A percentile compares a stretch with the other conserved stretches of the same genome.
phyloP scores from a whole-genome alignment of 2,113 vertebrate species.

The Chaetops frenatus region DNA sequence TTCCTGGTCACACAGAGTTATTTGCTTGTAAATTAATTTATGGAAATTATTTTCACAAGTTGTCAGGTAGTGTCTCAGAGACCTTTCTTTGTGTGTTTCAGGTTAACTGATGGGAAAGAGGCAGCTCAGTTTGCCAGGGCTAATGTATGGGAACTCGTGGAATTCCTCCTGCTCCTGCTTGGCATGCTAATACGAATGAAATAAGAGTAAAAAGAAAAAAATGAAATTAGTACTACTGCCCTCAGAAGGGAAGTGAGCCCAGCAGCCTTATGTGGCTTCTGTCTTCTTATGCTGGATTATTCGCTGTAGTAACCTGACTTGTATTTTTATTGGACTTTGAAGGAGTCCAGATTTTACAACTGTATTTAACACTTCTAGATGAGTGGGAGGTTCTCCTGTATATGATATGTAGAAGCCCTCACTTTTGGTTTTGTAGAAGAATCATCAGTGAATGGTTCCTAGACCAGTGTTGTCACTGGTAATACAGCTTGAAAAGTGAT shows the following conservation, averaged over 20 bases:
- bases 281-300: neutral
- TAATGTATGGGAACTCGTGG: neutral
- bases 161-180: neutral
- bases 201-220: neutral
- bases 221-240: neutral
- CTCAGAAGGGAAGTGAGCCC: neutral
- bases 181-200: neutral
- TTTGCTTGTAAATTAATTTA: neutral
- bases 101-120: neutral
- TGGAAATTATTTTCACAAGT: neutral
- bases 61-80: neutral
- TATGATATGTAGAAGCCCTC: neutral
- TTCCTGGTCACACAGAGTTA: neutral
- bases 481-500: neutral
- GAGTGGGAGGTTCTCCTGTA: neutral
- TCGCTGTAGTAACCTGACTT: neutral
- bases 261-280: neutral
- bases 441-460: neutral
- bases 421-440: neutral
- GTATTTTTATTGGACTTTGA: neutral
- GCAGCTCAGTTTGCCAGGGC: neutral
- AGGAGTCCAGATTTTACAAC: neutral
- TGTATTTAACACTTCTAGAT: neutral
- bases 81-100: neutral
- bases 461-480: neutral